phyloP scores from a whole-genome alignment of 1,140 invertebrate species.

The Cardiocondyla obscurior region DNA sequence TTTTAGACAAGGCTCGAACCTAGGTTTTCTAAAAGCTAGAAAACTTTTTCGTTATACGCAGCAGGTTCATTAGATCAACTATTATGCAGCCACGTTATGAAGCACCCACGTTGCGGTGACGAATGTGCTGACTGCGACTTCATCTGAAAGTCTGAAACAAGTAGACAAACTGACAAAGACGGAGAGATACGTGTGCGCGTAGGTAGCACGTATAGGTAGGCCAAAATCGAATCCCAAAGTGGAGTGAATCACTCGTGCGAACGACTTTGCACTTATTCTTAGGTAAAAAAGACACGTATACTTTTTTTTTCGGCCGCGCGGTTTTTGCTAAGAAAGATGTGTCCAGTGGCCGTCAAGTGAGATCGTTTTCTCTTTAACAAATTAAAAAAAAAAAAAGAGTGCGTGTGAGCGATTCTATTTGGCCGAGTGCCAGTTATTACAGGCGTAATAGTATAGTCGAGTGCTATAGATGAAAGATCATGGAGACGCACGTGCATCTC shows the following conservation, averaged over 20 bases:
- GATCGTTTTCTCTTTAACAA: not conserved
- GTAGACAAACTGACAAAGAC: not conserved
- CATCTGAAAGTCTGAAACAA: constrained; percentile 29
- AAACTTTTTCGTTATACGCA: too few species aligned
- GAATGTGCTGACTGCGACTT: constrained; percentile 53
- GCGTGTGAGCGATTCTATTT: not conserved
- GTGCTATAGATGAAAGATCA: not conserved
- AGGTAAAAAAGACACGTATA: not conserved
- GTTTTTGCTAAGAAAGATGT: too few species aligned
- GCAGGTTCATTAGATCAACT: too few species aligned
- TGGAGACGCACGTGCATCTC: not conserved
- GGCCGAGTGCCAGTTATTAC: not conserved
- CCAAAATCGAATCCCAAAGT: constrained; percentile 75
- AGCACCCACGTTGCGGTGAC: constrained; percentile 73
- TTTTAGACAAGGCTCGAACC: too few species aligned
- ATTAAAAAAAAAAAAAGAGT: too few species aligned
- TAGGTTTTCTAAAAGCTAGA: too few species aligned
- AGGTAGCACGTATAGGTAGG: constrained; percentile 44
- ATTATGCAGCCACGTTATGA: not conserved
- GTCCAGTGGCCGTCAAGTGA: not conserved
- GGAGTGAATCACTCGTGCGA: constrained; percentile 69
- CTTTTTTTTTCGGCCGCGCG: too few species aligned
- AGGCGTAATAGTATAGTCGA: constrained; percentile 17
- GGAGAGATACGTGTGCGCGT: constrained; percentile 8
- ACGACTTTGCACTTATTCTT: constrained; percentile 23